These are phyloP conservation scores for Lethrus apterus DNA, from an alignment of 1,140 invertebrate species.

Conservation along the genomic window DNA sequence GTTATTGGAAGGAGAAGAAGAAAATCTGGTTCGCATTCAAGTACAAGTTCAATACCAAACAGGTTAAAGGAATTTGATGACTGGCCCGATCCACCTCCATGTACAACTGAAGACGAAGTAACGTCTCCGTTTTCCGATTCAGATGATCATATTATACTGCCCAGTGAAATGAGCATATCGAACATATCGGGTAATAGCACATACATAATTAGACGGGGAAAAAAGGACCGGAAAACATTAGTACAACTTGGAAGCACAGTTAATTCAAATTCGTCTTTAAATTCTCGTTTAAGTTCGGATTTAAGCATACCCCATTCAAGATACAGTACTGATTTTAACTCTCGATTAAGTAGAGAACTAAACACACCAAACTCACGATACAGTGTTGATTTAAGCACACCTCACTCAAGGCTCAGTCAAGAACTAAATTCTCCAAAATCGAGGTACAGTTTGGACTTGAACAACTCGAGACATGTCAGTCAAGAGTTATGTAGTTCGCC, in stretches of 20 bases:
- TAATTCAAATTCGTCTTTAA: slow-evolving; percentile 49
- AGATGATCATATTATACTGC: slow-evolving; percentile 46
- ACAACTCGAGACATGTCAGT: slow-evolving; percentile 47
- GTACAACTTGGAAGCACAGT: slow-evolving; percentile 31
- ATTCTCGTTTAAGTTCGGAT: slow-evolving; percentile 51
- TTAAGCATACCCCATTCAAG: slow-evolving; percentile 49
- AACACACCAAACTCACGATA: slow-evolving; percentile 53
- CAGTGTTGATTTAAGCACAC: slow-evolving; percentile 52
- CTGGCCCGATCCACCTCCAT: slow-evolving; percentile 58
- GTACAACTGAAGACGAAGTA: slow-evolving; percentile 57
- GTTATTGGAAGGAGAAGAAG: slow-evolving; percentile 54
- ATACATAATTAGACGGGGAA: slow-evolving; percentile 63
- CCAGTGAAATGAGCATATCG: slow-evolving; percentile 40
- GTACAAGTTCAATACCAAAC: slow-evolving; percentile 53
- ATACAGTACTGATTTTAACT: slow-evolving; percentile 50
- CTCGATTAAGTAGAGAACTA: slow-evolving; percentile 49
- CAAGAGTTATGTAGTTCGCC: slow-evolving; percentile 39
- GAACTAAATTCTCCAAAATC: slow-evolving; percentile 52
- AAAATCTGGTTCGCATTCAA: slow-evolving; percentile 52
- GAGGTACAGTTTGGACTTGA: slow-evolving; percentile 50
- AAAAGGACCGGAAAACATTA: slow-evolving; percentile 48
- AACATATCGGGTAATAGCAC: slow-evolving; percentile 60
- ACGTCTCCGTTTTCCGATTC: slow-evolving; percentile 62
- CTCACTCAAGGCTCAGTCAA: slow-evolving; percentile 46
- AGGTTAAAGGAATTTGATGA: slow-evolving; percentile 52